phyloP scores from a whole-genome alignment of 2,113 vertebrate species.

The Hippoglossus stenolepis region DNA sequence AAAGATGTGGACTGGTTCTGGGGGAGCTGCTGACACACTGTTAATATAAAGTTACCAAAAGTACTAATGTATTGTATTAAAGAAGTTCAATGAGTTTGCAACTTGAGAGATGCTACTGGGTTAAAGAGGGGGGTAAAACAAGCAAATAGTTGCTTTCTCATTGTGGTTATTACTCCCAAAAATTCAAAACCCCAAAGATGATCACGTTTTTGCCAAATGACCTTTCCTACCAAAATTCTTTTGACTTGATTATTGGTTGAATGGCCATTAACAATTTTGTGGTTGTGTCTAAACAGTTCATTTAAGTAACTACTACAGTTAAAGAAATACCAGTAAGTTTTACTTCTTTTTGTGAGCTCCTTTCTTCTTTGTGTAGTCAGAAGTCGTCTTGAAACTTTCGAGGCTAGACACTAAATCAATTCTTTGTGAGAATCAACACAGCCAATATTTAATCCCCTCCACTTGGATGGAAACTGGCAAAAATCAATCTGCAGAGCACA shows the following conservation, averaged over 20 bases:
- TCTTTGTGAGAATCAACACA: not conserved
- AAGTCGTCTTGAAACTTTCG: not conserved
- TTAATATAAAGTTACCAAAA: not conserved
- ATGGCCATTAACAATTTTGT: not conserved
- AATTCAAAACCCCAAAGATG: not conserved
- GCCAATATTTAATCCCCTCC: constrained; percentile 8
- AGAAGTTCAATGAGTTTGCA: constrained; percentile 6
- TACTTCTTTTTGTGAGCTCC: not conserved
- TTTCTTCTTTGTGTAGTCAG: not conserved
- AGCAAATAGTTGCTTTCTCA: not conserved
- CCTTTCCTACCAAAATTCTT: not conserved
- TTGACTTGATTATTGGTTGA: not conserved
- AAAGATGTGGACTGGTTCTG: constrained; percentile 22
- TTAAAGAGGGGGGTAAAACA: not conserved
- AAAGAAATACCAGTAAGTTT: not conserved
- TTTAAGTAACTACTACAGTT: not conserved
- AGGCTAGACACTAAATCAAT: not conserved
- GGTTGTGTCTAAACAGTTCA: not conserved
- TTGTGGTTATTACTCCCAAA: not conserved
- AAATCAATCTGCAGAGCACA: constrained; percentile 18
- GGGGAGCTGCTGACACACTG: constrained; percentile 18
- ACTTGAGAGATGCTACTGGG: not conserved
- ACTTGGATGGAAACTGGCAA: constrained; percentile 5
- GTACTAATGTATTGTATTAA: not conserved
- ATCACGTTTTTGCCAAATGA: not conserved